Evolutionary conservation across 1,140 invertebrate species (phyloP), one percentile per base, ranked within the genome.

Genomic region (Batillaria attramentaria): DNA sequence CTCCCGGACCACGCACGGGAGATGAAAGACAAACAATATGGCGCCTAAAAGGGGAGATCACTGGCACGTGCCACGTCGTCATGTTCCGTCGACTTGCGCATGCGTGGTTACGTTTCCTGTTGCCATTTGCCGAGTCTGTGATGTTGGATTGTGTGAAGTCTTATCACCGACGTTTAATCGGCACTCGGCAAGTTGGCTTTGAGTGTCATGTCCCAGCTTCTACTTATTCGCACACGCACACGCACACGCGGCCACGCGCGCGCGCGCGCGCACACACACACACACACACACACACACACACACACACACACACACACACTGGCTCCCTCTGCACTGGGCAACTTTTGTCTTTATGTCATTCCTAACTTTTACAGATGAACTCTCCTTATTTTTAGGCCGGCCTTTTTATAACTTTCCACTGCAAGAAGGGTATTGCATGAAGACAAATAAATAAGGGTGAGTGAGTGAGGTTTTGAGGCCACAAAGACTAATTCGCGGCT

Each of bases 11-110:
- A 73, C 50, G 46, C 46, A 31, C 46, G 43, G 46, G 13, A 54
- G 72, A 73, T 57, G 72, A 57, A 73, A 73, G 35, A 73, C 72
- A 73, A 73, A 73, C 46, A 73, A 57, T 43, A 73, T 57, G 50
- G 72, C 46, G 16, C 28, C 42, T 33, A 3, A 10, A 28, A 41
- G 8, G 31, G 46, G 35, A 33, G 41, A 31, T 35, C 46, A 13
- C 35, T 6, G 4, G 16, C 72, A 73, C 50, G 46, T 57, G 46
- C 37, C 39, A 39, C 35, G 33, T 41, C 66, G 24, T 41, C 66
- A 1, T 37, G 13, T 37, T 6, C 42, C 35, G 39, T 16, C 42
- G 66, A 69, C 39, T 5, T 69, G 66, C 66, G 66, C 66, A 69
- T 35, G 66, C 66, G 66, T 24, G 66, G 37, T 41, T 69, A 31